phyloP scores from a whole-genome alignment of 1,140 invertebrate species.

The Drepana arcuata region DNA sequence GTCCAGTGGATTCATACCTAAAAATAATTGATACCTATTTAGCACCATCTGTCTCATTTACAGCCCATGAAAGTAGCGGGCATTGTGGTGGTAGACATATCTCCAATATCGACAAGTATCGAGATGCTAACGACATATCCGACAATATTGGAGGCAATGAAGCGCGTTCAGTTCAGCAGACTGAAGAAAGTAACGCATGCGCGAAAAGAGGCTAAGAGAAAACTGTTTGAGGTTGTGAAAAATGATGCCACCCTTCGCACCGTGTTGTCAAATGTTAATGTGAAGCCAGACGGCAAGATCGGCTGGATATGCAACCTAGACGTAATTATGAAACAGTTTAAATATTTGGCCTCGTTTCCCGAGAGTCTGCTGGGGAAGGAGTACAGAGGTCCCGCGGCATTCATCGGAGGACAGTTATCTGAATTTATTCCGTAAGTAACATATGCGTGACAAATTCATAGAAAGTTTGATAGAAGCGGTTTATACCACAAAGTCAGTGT shows the following conservation, averaged over 20 bases:
- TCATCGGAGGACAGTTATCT: conserved; percentile 12
- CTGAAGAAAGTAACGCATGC: conserved; percentile 22
- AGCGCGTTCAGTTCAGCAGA: conserved; percentile 34
- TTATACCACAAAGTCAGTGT: background rate
- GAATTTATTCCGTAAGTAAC: conserved; percentile 12
- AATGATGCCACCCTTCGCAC: conserved; percentile 27
- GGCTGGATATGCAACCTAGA: conserved; percentile 47
- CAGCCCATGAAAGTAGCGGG: conserved; percentile 79
- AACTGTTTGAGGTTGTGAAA: conserved; percentile 22
- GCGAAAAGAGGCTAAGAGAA: conserved; percentile 21
- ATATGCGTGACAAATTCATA: background rate
- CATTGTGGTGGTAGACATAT: conserved; percentile 82
- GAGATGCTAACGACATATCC: conserved; percentile 63
- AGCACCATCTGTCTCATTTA: conserved; percentile 13
- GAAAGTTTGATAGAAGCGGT: background rate
- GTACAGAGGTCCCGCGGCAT: conserved; percentile 15
- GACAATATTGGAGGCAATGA: conserved; percentile 74
- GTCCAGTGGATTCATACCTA: no score
- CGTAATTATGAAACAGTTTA: conserved; percentile 32
- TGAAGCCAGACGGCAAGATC: conserved; percentile 28
- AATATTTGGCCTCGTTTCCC: conserved; percentile 33
- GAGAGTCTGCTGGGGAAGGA: conserved; percentile 19
- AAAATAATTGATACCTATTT: background rate
- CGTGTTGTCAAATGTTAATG: conserved; percentile 32
- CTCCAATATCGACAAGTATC: conserved; percentile 74